A percentile compares a stretch with the other conserved stretches of the same genome.
Evolutionary conservation across 2,113 vertebrate species (phyloP).

Genomic region (Chiloscyllium plagiosum): DNA sequence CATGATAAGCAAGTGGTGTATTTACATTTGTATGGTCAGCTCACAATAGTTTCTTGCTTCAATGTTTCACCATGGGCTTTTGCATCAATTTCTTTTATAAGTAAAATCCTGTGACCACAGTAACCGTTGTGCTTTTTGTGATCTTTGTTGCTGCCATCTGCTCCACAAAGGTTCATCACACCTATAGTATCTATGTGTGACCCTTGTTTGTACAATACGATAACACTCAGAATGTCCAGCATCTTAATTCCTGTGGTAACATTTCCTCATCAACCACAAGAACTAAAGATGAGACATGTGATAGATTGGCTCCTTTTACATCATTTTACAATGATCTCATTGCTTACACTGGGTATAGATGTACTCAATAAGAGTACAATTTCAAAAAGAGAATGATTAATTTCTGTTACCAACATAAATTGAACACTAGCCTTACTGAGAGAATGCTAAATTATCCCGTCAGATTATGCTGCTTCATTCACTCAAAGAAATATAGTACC

Average conservation of each 20-base stretch:
- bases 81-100: neutral
- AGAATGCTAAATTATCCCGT: slow-evolving; percentile 20
- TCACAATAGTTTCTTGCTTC: slow-evolving; percentile 28
- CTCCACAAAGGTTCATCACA: slow-evolving; percentile 8
- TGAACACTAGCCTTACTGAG: neutral
- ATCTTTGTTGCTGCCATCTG: slow-evolving; percentile 21
- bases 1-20: slow-evolving; percentile 23
- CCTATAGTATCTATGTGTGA: neutral
- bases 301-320: neutral
- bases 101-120: neutral
- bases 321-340: slow-evolving; percentile 22
- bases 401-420: neutral
- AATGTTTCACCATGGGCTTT: slow-evolving; percentile 4
- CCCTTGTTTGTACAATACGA: neutral
- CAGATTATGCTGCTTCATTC: neutral
- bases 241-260: neutral
- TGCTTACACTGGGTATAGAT: neutral
- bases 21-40: slow-evolving; percentile 22
- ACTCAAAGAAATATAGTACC: neutral
- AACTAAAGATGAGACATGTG: neutral
- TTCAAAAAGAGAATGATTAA: neutral
- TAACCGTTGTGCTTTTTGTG: neutral
- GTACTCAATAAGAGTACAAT: neutral
- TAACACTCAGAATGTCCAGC: neutral
- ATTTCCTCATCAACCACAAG: neutral